Conservation (phyloP, 2,113 vertebrate genomes). For the Monopterus albus region DNA sequence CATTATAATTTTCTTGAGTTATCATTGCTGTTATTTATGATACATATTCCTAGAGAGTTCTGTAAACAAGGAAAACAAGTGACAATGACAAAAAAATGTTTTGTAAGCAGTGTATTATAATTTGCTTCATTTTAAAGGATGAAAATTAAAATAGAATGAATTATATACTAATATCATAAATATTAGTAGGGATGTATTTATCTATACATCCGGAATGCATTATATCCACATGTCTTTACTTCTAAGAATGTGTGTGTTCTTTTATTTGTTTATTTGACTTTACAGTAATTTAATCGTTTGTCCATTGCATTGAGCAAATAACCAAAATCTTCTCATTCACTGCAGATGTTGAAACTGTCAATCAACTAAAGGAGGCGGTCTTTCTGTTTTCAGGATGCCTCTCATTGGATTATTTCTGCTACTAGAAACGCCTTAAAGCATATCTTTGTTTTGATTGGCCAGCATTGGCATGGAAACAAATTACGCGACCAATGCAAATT, state of each 20-base stretch:
- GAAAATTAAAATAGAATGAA: too few relatives aligned
- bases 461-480: constrained; percentile 60
- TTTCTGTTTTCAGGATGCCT: not conserved
- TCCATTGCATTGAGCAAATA: not conserved
- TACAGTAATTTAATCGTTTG: not conserved
- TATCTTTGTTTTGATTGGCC: constrained; percentile 55
- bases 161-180: too few relatives aligned
- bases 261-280: too few relatives aligned
- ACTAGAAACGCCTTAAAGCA: constrained; percentile 13
- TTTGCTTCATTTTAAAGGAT: too few relatives aligned
- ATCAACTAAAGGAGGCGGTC: constrained; percentile 43
- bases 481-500: constrained; percentile 48
- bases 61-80: too few relatives aligned
- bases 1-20: too few relatives aligned
- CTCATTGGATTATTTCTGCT: constrained; percentile 29
- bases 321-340: constrained; percentile 21
- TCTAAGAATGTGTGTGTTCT: too few relatives aligned
- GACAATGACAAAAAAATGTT: too few relatives aligned
- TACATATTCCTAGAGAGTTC: too few relatives aligned
- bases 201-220: not conserved
- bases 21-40: too few relatives aligned
- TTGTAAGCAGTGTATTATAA: too few relatives aligned
- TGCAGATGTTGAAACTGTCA: constrained; percentile 62
- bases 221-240: too few relatives aligned
- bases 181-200: not conserved